These are phyloP conservation scores for Antennarius maculatus DNA, from an alignment of 2,797 vertebrate species.

Conservation along the genomic window DNA sequence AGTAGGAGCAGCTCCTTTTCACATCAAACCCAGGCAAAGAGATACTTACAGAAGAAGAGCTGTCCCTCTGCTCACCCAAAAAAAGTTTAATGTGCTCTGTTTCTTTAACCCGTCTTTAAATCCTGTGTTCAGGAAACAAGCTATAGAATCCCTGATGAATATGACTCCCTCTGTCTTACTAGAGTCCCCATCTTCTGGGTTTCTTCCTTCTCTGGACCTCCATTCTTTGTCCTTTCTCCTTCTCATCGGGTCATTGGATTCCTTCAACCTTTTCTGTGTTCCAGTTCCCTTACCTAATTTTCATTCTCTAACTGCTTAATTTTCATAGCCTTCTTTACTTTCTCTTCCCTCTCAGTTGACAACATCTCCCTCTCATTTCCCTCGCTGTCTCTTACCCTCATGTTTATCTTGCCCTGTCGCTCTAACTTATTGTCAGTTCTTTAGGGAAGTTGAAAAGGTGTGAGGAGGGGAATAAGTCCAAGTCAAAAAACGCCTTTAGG, in stretches of 20 bases:
- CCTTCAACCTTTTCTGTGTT: conserved; percentile 46
- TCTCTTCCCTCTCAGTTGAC: conserved; percentile 33
- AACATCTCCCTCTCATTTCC: conserved; percentile 59
- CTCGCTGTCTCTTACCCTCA: conserved; percentile 72
- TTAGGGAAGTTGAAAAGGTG: conserved; percentile 82
- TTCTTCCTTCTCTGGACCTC: conserved; percentile 44
- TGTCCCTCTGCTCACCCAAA: conserved; percentile 1
- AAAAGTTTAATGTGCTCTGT: conserved; percentile 69
- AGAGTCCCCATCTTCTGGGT: conserved; percentile 27
- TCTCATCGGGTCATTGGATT: conserved; percentile 54
- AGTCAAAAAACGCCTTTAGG: conserved; percentile 81
- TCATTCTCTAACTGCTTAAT: conserved; percentile 38
- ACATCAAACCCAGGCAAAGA: conserved; percentile 71
- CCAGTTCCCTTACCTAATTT: conserved; percentile 41
- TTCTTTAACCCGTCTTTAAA: conserved; percentile 65
- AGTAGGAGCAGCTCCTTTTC: conserved; percentile 64
- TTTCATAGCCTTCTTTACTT: conserved; percentile 48
- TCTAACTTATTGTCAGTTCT: conserved; percentile 77
- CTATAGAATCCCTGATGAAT: conserved; percentile 70
- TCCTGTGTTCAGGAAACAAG: conserved; percentile 61
- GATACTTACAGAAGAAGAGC: conserved; percentile 57
- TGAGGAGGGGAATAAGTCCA: conserved; percentile 81
- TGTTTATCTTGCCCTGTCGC: conserved; percentile 78
- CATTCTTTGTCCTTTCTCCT: conserved; percentile 65
- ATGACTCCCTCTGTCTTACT: conserved; percentile 51